A percentile compares a stretch with the other conserved stretches of the same genome.
phyloP scores from a whole-genome alignment of 2,113 vertebrate genomes.

The Rana temporaria region DNA sequence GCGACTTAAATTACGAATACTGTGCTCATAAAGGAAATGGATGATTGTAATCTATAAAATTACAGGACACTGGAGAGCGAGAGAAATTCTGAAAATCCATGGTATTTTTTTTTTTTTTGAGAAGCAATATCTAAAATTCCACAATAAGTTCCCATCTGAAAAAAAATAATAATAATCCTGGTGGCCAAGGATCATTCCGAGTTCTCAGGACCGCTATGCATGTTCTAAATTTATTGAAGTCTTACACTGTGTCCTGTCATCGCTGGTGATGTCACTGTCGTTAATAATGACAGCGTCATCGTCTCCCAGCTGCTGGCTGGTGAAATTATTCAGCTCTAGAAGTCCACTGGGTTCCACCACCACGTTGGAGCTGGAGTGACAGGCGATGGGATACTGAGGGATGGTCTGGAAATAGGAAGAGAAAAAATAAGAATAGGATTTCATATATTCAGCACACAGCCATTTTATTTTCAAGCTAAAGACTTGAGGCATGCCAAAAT shows the following conservation, averaged over 20 bases:
- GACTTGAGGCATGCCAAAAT: too few species aligned
- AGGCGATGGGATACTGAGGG: slow-evolving; percentile 95
- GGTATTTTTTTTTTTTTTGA: too few species aligned
- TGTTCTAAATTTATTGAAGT: slow-evolving; percentile 16
- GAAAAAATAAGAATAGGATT: slow-evolving; percentile 38
- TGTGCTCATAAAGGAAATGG: slow-evolving; percentile 13
- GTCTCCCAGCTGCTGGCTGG: slow-evolving; percentile 92
- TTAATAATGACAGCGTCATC: slow-evolving; percentile 91
- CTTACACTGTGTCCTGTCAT: slow-evolving; percentile 61
- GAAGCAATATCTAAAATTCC: too few species aligned
- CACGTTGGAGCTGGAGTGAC: slow-evolving; percentile 96
- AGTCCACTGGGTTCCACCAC: slow-evolving; percentile 98
- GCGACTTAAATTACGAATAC: neutral
- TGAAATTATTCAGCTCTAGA: slow-evolving; percentile 96
- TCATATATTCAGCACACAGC: neutral
- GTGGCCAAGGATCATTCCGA: too few species aligned
- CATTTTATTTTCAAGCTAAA: too few species aligned
- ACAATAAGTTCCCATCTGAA: too few species aligned
- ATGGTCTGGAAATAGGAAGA: slow-evolving; percentile 81
- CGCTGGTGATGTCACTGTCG: slow-evolving; percentile 90
- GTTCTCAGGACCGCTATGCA: neutral
- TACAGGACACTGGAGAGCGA: neutral
- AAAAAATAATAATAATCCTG: too few species aligned
- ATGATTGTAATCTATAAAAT: neutral
- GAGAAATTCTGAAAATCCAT: too few species aligned